phyloP scores from a whole-genome alignment of 2,888 invertebrate species.

The Electrophaes corylata region DNA sequence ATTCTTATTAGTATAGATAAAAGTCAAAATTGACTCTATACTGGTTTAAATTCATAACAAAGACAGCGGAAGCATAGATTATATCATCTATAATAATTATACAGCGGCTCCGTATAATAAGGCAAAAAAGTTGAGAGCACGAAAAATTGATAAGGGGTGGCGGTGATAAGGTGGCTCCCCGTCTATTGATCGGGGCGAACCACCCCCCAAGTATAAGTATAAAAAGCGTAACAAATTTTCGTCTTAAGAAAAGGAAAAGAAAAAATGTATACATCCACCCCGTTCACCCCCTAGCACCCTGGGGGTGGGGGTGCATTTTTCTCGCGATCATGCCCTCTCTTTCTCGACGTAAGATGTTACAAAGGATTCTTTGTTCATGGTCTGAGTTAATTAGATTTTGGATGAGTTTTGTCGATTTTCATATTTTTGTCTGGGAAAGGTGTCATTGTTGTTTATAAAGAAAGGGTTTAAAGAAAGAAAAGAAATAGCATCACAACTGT shows the following conservation, averaged over 20 bases:
- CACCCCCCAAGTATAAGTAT: slow-evolving; percentile 77
- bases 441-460: slow-evolving; percentile 1
- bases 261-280: slow-evolving; percentile 83
- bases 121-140: slow-evolving; percentile 63
- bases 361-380: slow-evolving; percentile 76
- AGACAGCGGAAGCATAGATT: slow-evolving; percentile 36
- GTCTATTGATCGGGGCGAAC: slow-evolving; percentile 71
- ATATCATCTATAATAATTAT: slow-evolving; percentile 58
- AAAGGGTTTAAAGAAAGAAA: background rate
- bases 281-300: slow-evolving; percentile 31
- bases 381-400: slow-evolving; percentile 66
- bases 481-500: too few relatives aligned
- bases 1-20: too few relatives aligned
- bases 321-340: slow-evolving; percentile 66
- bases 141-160: slow-evolving; percentile 83
- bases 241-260: slow-evolving; percentile 85
- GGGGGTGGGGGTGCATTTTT: slow-evolving; percentile 68
- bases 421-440: slow-evolving; percentile 32
- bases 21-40: too few relatives aligned
- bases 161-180: slow-evolving; percentile 65
- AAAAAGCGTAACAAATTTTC: slow-evolving; percentile 85
- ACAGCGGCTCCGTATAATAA: slow-evolving; percentile 63
- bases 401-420: slow-evolving; percentile 44
- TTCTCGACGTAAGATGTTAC: slow-evolving; percentile 76
- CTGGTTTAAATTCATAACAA: slow-evolving; percentile 36